Base-by-base conservation (phyloP, 37 sponge, comb jelly and placozoan species). In the Hexactinellida sp. region DNA sequence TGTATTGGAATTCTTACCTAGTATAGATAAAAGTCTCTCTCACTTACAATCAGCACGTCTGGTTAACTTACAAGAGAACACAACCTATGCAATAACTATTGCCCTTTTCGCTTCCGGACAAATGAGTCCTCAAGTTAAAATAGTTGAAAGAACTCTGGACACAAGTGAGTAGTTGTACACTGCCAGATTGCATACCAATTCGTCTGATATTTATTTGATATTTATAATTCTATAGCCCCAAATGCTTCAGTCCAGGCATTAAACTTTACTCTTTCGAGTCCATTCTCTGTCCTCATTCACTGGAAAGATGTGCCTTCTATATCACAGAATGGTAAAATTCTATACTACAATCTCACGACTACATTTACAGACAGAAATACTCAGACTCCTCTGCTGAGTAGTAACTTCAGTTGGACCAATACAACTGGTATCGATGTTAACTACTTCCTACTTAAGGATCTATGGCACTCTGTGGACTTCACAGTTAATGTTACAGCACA, bases 61-160 rank as follows among this genome's bases (percentile, higher is more conserved):
- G 5, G 13, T 28, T 23, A 63, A 63, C 34, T 63, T 63, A 28
- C 76, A 63, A 63, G 76, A 63, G 34, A 63, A 63, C 30, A 63
- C 76, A 21, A 25, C 76, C 34, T 63, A 63, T 63, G 13, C 76
- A 7, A 63, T 63, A 25, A 25, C 76, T n/a, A 63, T 63, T 25
- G 21, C 76, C 5, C 34, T 63, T 7, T 63, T 63, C 13, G 76
- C 76, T 32, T 63, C 76, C 13, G 76, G 76, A 21, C 76, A 63
- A 23, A 63, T 63, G 76, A 63, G 76, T 63, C 76, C 76, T n/a
- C 76, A 63, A 63, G 34, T 63, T n/a, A 63, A 63, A n/a, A 23
- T 5, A 32, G 76, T 63, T 25, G 76, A 21, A 7, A 10, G 13
- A 3, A 63, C 76, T 23, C 76, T 63, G 34, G 76, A 63, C 76